A percentile compares a stretch with the other conserved stretches of the same genome.
phyloP scores from a whole-genome alignment of 2,888 invertebrate species.

The Metalampra italica region DNA sequence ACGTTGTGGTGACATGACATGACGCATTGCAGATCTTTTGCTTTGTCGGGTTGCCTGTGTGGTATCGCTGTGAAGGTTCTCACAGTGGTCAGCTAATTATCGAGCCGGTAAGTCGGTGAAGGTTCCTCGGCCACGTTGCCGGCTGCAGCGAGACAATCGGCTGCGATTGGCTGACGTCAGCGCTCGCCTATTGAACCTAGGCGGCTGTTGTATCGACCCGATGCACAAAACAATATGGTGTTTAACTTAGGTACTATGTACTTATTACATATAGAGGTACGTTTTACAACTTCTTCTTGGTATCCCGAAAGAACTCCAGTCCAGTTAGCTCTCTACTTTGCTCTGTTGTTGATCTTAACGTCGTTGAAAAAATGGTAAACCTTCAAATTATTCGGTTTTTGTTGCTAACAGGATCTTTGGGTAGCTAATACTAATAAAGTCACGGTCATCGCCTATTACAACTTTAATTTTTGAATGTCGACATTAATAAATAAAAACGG shows the following conservation, averaged over 20 bases:
- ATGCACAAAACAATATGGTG: conserved; percentile 49
- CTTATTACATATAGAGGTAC: background rate
- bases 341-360: conserved; percentile 13
- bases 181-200: conserved; percentile 60
- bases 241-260: conserved; percentile 4
- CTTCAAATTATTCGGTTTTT: conserved; percentile 13
- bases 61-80: conserved; percentile 47
- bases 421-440: conserved; percentile 16
- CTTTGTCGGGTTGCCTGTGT: conserved; percentile 6
- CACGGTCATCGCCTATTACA: conserved; percentile 6
- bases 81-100: conserved; percentile 54
- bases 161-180: conserved; percentile 60
- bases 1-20: conserved; percentile 24
- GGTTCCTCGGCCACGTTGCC: conserved; percentile 63
- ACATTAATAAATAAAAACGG: background rate
- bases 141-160: conserved; percentile 56
- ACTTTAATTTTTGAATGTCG: background rate
- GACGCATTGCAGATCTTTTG: conserved; percentile 53
- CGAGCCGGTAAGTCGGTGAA: conserved; percentile 73
- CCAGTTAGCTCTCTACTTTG: background rate
- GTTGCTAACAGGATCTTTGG: conserved; percentile 16
- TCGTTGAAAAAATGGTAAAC: conserved; percentile 14
- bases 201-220: conserved; percentile 66
- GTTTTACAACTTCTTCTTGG: background rate
- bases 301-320: background rate